A percentile compares a stretch with the other conserved stretches of the same genome.
These are phyloP conservation scores for Oryzias celebensis DNA, from an alignment of 2,113 vertebrate genomes.

Conservation along the genomic window DNA sequence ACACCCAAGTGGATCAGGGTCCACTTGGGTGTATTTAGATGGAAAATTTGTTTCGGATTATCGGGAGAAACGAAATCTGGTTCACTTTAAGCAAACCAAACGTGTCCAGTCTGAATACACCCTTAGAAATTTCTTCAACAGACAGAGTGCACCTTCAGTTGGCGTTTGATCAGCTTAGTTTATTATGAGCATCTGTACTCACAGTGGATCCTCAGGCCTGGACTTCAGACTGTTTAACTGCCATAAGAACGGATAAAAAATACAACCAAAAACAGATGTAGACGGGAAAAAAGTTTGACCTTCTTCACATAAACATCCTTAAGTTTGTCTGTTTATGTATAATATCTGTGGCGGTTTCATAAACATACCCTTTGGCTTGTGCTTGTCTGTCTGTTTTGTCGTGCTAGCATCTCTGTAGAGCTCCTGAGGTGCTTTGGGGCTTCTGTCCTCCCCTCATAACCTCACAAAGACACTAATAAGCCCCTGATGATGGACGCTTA, in stretches of 20 bases:
- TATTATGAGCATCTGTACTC: not conserved
- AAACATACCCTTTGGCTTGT: conserved; percentile 40
- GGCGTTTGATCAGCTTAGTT: not conserved
- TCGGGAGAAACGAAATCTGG: too few relatives aligned
- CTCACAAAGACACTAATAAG: conserved; percentile 91
- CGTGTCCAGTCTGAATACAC: too few relatives aligned
- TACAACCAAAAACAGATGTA: not conserved
- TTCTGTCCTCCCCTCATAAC: conserved; percentile 78
- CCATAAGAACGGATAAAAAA: not conserved
- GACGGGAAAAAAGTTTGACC: not conserved
- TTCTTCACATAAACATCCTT: not conserved
- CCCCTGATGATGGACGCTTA: conserved; percentile 89
- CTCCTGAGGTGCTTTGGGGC: conserved; percentile 60
- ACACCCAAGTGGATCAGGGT: too few relatives aligned
- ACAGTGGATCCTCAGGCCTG: not conserved
- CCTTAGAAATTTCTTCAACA: too few relatives aligned
- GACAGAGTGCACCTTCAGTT: not conserved
- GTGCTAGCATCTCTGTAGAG: conserved; percentile 48
- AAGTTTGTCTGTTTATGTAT: not conserved
- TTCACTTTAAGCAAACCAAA: too few relatives aligned
- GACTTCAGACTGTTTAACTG: conserved; percentile 3
- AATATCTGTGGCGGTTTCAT: conserved; percentile 24
- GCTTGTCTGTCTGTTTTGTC: conserved; percentile 33
- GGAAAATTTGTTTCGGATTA: too few relatives aligned
- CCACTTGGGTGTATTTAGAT: too few relatives aligned